phyloP scores from a whole-genome alignment of 2,113 vertebrate genomes.

The Ceuthmochares aereus region DNA sequence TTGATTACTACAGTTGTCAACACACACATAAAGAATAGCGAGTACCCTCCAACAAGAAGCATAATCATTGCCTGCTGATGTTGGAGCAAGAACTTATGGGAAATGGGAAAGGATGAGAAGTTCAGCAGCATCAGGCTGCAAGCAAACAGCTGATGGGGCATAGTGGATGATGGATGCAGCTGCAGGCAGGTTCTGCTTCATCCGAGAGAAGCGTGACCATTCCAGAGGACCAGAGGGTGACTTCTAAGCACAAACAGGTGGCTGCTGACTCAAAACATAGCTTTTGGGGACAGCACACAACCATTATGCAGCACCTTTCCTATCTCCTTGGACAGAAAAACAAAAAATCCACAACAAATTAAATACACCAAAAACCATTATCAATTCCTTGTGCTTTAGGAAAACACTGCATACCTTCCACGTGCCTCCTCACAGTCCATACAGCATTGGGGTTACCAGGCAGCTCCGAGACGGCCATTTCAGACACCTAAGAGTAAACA shows the following conservation, averaged over 20 bases:
- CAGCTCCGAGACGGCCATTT: constrained; percentile 98
- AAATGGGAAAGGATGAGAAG: not conserved
- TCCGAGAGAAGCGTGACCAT: not conserved
- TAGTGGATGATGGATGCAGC: not conserved
- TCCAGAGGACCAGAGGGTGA: not conserved
- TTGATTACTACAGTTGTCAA: not conserved
- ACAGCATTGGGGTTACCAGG: constrained; percentile 99
- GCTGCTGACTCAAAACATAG: not conserved
- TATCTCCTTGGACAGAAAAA: not conserved
- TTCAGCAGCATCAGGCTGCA: not conserved
- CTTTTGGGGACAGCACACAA: not conserved
- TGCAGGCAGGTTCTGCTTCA: not conserved
- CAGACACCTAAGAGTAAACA: constrained; percentile 87
- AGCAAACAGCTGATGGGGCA: not conserved
- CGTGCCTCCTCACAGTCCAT: constrained; percentile 95
- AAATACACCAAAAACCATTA: not conserved
- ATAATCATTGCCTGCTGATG: not conserved
- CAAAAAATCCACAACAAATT: not conserved
- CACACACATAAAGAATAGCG: not conserved
- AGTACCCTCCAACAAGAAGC: not conserved
- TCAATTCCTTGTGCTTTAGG: not conserved
- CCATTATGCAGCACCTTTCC: not conserved
- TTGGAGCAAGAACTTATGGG: not conserved
- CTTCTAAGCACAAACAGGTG: not conserved
- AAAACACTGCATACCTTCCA: constrained; percentile 86